phyloP scores from a whole-genome alignment of 2,113 vertebrate species.

The Perca fluviatilis region DNA sequence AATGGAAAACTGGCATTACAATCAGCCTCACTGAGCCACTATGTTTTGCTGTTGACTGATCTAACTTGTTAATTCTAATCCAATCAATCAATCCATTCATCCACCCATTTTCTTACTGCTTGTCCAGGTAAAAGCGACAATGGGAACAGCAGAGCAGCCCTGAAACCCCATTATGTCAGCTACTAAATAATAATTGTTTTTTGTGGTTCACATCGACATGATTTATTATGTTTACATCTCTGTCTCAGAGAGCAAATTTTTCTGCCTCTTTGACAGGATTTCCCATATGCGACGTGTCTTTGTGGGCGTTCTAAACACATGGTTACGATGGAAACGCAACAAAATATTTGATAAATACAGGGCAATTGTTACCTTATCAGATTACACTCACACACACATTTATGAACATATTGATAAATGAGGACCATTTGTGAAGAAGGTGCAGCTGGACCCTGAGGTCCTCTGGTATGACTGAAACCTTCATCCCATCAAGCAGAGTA shows the following conservation, averaged over 20 bases:
- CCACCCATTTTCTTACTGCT: background rate
- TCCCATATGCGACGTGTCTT: constrained; percentile 51
- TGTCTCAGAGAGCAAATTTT: constrained; percentile 46
- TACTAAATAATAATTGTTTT: constrained; percentile 57
- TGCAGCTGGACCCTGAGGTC: constrained; percentile 22
- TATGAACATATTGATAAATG: constrained; percentile 43
- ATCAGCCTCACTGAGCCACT: background rate
- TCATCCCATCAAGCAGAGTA: constrained; percentile 4
- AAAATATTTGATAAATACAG: constrained; percentile 41
- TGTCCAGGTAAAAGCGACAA: background rate
- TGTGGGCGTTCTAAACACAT: constrained; percentile 31
- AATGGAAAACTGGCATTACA: background rate
- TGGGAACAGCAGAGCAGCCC: constrained; percentile 22
- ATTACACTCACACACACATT: constrained; percentile 22
- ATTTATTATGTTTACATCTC: constrained; percentile 48
- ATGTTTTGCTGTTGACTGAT: background rate
- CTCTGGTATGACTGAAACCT: background rate
- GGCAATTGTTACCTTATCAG: constrained; percentile 26
- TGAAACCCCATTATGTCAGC: constrained; percentile 48
- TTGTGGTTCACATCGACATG: constrained; percentile 38
- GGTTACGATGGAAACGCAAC: constrained; percentile 13
- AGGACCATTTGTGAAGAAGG: constrained; percentile 20
- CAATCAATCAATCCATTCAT: background rate
- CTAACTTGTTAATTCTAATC: too few species aligned
- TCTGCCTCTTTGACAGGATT: constrained; percentile 57